phyloP scores from a whole-genome alignment of 2,797 vertebrate species.

The Nannoperca obscura region DNA sequence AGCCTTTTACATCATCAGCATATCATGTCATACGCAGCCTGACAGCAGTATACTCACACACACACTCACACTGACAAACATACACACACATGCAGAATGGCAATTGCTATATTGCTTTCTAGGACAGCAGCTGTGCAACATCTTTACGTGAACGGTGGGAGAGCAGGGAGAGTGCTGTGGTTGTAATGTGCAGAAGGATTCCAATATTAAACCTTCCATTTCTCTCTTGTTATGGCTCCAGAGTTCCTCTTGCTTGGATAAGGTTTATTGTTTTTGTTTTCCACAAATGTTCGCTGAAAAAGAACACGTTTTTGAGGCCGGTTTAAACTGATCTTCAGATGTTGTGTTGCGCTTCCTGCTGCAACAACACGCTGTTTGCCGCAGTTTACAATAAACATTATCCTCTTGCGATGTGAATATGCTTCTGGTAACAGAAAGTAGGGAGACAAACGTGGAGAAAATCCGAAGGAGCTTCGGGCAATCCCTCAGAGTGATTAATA shows the following conservation, averaged over 20 bases:
- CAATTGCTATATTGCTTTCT: conserved; percentile 31
- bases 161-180: conserved; percentile 17
- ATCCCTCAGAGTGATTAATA: conserved; percentile 45
- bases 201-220: conserved; percentile 26
- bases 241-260: conserved; percentile 10
- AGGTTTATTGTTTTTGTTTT: background rate
- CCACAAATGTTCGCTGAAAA: background rate
- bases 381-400: conserved; percentile 52
- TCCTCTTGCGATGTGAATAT: conserved; percentile 25
- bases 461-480: conserved; percentile 43
- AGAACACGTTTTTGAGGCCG: background rate
- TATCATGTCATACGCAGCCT: conserved; percentile 25
- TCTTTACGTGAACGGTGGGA: conserved; percentile 51
- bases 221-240: background rate
- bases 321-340: conserved; percentile 2
- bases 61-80: background rate
- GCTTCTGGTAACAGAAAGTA: conserved; percentile 15
- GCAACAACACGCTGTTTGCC: conserved; percentile 4
- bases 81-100: conserved; percentile 8
- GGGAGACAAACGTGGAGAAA: conserved; percentile 5
- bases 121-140: conserved; percentile 47
- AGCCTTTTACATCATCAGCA: conserved; percentile 34
- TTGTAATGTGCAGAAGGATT: conserved; percentile 22
- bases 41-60: conserved; percentile 9
- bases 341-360: conserved; percentile 24